A percentile compares a stretch with the other conserved stretches of the same genome.
phyloP scores from a whole-genome alignment of 2,797 vertebrate species.

The Acanthurus tractus region DNA sequence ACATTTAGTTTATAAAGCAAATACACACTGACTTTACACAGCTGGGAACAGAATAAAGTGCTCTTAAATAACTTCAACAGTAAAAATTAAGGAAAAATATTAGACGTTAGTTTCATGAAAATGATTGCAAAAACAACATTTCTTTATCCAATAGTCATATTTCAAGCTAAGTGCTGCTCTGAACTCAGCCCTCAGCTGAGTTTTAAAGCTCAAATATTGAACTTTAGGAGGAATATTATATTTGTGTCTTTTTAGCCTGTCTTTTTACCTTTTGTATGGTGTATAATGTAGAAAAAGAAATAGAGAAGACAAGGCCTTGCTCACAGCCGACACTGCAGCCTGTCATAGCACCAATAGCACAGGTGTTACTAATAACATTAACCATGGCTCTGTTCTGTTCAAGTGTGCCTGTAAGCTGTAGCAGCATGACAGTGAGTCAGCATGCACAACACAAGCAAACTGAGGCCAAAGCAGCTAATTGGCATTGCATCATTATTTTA shows the following conservation, averaged over 20 bases:
- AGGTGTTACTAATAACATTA: background rate
- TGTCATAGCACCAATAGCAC: background rate
- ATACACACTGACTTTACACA: background rate
- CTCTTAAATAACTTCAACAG: background rate
- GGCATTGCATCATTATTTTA: background rate
- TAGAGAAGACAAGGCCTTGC: background rate
- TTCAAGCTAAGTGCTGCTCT: background rate
- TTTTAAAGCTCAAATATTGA: background rate
- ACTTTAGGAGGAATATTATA: background rate
- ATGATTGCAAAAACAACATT: background rate
- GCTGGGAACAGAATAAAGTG: background rate
- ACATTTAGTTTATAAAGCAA: background rate
- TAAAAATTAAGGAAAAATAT: background rate
- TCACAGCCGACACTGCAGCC: background rate
- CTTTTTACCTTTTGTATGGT: background rate
- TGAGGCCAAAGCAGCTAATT: background rate
- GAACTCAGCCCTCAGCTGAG: background rate
- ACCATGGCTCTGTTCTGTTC: background rate
- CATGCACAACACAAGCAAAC: background rate
- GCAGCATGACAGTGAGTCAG: background rate
- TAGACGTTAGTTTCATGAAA: background rate
- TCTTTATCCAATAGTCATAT: background rate
- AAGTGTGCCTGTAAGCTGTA: background rate
- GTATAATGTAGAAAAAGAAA: background rate
- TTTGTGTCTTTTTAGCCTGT: background rate